Percentiles rank a stretch among this genome's conserved stretches.
phyloP scores from a whole-genome alignment of 2,888 invertebrate genomes.

The Drosophila ustulata region DNA sequence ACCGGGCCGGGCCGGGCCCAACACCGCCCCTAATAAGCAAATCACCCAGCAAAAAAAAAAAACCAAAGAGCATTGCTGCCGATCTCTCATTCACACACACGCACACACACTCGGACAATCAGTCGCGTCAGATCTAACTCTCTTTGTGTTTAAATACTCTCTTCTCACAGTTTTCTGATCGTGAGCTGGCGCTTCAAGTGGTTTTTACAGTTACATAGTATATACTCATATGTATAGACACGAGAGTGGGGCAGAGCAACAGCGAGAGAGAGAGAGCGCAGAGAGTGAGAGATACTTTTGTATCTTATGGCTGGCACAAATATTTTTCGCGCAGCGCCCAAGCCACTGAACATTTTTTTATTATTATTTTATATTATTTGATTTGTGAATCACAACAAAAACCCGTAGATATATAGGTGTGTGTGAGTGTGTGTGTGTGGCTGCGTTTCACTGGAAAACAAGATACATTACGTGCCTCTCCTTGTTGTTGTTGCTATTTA shows the following conservation, averaged over 20 bases:
- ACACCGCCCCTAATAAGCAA: constrained; percentile 75
- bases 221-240: constrained; percentile 29
- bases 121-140: constrained; percentile 28
- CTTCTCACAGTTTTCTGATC: constrained; percentile 51
- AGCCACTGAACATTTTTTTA: constrained; percentile 61
- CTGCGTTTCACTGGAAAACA: constrained; percentile 68
- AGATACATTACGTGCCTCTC: constrained; percentile 53
- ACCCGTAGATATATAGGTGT: constrained; percentile 32
- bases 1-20: constrained; percentile 59
- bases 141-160: constrained; percentile 33
- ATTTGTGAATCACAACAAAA: constrained; percentile 74
- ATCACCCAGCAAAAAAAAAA: constrained; percentile 23
- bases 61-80: constrained; percentile 38
- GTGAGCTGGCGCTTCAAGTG: constrained; percentile 67
- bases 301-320: constrained; percentile 73
- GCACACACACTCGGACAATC: constrained; percentile 1
- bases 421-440: constrained; percentile 28
- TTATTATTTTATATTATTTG: constrained; percentile 72
- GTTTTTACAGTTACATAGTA: constrained; percentile 74
- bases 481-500: constrained; percentile 28
- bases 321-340: constrained; percentile 70
- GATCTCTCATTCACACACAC: constrained; percentile 7
- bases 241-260: constrained; percentile 19
- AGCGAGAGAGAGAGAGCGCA: background rate
- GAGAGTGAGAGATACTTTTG: constrained; percentile 48